Conservation (phyloP, 2,888 invertebrate species). For the Serrognathus titanus region DNA sequence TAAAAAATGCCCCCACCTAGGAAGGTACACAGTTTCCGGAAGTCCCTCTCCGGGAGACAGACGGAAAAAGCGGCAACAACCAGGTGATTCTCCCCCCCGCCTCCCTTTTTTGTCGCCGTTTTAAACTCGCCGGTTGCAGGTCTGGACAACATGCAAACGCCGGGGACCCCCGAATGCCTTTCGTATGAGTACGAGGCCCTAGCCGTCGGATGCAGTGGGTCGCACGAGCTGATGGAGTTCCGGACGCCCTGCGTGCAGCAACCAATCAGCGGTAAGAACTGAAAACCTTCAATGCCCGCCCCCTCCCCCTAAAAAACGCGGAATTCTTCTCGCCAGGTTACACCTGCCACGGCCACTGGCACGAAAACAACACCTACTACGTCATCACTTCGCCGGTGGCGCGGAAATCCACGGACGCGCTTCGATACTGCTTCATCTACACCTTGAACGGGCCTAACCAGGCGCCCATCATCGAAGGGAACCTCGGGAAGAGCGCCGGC, state of each 20-base stretch:
- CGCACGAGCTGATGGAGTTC: constrained; percentile 59
- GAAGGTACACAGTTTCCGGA: constrained; percentile 60
- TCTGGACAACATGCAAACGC: constrained; percentile 16
- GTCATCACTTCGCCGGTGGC: constrained; percentile 64
- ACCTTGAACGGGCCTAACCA: constrained; percentile 41
- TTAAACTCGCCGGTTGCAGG: constrained; percentile 5
- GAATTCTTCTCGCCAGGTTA: constrained; percentile 53
- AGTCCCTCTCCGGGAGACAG: constrained; percentile 34
- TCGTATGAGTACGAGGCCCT: constrained; percentile 55
- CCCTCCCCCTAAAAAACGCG: neutral
- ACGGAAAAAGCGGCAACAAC: constrained; percentile 54
- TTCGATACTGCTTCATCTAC: constrained; percentile 63
- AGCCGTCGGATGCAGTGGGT: constrained; percentile 58
- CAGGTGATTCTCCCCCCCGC: constrained; percentile 28
- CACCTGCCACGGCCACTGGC: constrained; percentile 73
- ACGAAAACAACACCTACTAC: constrained; percentile 60
- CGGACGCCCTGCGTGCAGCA: constrained; percentile 54
- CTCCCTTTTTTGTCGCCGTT: too few relatives aligned
- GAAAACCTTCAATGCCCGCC: neutral
- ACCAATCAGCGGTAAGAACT: constrained; percentile 52
- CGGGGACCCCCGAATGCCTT: constrained; percentile 47
- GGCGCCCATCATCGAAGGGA: constrained; percentile 18
- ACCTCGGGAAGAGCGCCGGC: constrained; percentile 32
- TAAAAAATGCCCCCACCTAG: constrained; percentile 66
- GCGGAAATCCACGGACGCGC: constrained; percentile 51